A percentile compares a stretch with the other conserved stretches of the same genome.
Evolutionary conservation across 2,797 vertebrate genomes (phyloP).

Genomic region (Remorina albescens): DNA sequence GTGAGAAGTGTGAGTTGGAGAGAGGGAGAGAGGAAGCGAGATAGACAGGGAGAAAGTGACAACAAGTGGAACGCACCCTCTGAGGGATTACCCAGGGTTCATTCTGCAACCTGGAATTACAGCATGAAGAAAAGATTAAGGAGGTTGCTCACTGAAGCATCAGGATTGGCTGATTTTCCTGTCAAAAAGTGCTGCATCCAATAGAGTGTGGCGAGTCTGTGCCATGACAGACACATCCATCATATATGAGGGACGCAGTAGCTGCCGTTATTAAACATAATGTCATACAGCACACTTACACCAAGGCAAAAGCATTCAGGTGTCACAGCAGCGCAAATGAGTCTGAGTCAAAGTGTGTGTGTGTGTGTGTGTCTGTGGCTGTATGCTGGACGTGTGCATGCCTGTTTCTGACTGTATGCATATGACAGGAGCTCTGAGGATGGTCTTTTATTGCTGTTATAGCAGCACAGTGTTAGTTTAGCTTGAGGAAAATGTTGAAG

Average conservation of each 20-base stretch:
- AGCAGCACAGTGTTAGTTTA: conserved; percentile 25
- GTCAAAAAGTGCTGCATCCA: conserved; percentile 73
- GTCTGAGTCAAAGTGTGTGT: conserved; percentile 30
- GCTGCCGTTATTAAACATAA: conserved; percentile 69
- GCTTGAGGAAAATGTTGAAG: conserved; percentile 43
- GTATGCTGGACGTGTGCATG: conserved; percentile 21
- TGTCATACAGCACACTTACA: conserved; percentile 68
- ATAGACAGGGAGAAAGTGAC: conserved; percentile 39
- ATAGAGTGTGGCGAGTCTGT: conserved; percentile 59
- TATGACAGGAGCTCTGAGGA: conserved; percentile 20
- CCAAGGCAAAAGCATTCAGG: conserved; percentile 60
- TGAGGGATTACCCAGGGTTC: conserved; percentile 74
- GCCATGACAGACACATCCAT: conserved; percentile 74
- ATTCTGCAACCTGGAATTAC: conserved; percentile 75
- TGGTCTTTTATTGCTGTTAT: conserved; percentile 40
- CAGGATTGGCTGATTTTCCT: conserved; percentile 72
- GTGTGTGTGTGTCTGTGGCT: conserved; percentile 15
- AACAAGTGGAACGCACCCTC: conserved; percentile 57
- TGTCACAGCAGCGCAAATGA: conserved; percentile 62
- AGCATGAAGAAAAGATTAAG: conserved; percentile 69
- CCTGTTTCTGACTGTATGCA: conserved; percentile 8
- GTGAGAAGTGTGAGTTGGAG: neutral
- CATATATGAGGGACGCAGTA: conserved; percentile 61
- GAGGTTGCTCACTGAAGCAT: conserved; percentile 67
- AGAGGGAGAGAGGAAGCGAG: neutral